These are phyloP conservation scores for Embidobia sp. DNA, from an alignment of 2,888 invertebrate species.

Conservation along the genomic window DNA sequence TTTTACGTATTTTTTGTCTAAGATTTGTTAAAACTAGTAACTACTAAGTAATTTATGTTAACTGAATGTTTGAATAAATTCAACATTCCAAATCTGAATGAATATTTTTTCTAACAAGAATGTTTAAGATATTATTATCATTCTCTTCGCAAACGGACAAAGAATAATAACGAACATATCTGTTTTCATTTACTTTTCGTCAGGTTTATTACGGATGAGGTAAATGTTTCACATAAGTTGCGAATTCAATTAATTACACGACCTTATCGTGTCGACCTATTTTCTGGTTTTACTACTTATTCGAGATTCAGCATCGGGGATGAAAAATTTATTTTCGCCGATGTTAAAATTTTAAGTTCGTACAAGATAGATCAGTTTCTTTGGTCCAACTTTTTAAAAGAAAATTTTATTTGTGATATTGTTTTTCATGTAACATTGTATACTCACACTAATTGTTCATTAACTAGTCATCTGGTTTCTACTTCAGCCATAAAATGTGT, in stretches of 20 bases:
- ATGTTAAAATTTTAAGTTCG: conserved; percentile 8
- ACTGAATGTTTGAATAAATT: too few relatives aligned
- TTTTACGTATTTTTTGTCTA: too few relatives aligned
- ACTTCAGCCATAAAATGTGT: neutral
- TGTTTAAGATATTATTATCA: too few relatives aligned
- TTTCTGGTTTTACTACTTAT: conserved; percentile 43
- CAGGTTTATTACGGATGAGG: conserved; percentile 21
- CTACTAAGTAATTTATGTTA: too few relatives aligned
- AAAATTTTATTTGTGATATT: neutral
- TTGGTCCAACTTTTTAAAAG: neutral
- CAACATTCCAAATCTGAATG: too few relatives aligned
- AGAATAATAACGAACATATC: conserved; percentile 12
- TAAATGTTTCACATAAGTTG: conserved; percentile 43
- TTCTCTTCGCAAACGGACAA: neutral
- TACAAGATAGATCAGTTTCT: neutral
- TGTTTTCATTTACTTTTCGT: conserved; percentile 13
- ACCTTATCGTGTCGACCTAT: conserved; percentile 41
- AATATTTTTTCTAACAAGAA: too few relatives aligned
- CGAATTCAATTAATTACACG: conserved; percentile 50
- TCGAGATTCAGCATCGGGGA: conserved; percentile 10
- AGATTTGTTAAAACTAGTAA: too few relatives aligned
- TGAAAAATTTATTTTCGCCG: conserved; percentile 6
- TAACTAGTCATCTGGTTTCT: conserved; percentile 13
- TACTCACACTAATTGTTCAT: conserved; percentile 19
- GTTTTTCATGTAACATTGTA: neutral